These are phyloP conservation scores for Acropora tenuis DNA, from an alignment of 64 coral and sea anemone genomes.

Conservation along the genomic window DNA sequence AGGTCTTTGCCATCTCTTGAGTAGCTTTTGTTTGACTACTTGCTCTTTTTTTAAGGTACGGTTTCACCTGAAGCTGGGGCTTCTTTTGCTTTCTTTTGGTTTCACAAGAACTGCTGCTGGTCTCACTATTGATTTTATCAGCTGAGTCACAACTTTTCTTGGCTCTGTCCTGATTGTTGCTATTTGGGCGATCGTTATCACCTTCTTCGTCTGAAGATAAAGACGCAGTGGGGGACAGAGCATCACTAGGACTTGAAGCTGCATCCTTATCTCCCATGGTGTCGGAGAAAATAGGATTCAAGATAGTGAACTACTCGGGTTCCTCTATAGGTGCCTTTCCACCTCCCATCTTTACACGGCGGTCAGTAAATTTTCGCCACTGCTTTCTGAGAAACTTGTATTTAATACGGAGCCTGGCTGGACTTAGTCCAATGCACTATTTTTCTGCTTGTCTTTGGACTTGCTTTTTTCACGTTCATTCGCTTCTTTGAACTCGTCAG, in stretches of 20 bases:
- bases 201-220: conserved; percentile 37
- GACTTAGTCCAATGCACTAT: conserved; percentile 6
- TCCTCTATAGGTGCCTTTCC: conserved; percentile 44
- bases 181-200: neutral
- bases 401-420: conserved; percentile 20
- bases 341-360: conserved; percentile 8
- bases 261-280: conserved; percentile 41
- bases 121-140: no score
- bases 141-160: no score
- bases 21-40: conserved; percentile 17
- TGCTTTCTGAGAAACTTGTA: conserved; percentile 43
- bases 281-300: conserved; percentile 59
- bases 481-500: conserved; percentile 33
- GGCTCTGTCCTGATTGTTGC: no score
- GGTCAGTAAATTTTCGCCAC: conserved; percentile 52
- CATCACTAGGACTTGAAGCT: conserved; percentile 37
- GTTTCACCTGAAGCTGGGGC: no score
- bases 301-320: conserved; percentile 45
- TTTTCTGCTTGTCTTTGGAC: conserved; percentile 36
- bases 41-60: neutral
- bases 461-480: conserved; percentile 32
- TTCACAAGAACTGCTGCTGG: no score
- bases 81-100: no score
- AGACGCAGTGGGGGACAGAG: neutral
- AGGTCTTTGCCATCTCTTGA: conserved; percentile 50